Evolutionary conservation across 2,888 invertebrate genomes (phyloP), one percentile per base, ranked within the genome.

Genomic region (Chrysolina oricalcia): DNA sequence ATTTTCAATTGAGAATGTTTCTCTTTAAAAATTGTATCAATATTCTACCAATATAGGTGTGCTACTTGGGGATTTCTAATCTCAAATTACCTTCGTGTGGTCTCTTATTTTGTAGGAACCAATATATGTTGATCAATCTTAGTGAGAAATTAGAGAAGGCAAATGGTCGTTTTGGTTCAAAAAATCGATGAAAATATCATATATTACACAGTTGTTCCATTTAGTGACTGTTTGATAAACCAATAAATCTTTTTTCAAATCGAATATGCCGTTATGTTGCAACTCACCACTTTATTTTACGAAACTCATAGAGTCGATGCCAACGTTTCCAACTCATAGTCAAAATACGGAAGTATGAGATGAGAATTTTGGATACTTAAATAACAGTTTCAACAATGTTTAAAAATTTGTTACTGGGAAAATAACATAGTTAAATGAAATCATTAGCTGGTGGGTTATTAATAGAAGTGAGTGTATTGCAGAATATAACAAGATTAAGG

Each of bases 291-390:
- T 53, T 41, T 19, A 27, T 17, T 15, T 68, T 68, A 41, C 40
- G 68, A 68, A 68, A 41, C 17, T 19, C n/a, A n/a, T 23, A 10
- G 35, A 56, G n/a, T 40, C 53, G 17, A 48, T 48, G 50, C 53
- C 68, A 50, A 68, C 15, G 48, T 53, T 68, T 53, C 68, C 27
- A 68, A 53, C 56, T 68, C 56, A 53, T 56, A 41, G 40, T 68
- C 68, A 68, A 68, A 68, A 68, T 68, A 68, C 53, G 68, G 68
- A 68, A 68, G 53, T 53, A 19, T 46, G 46, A 3, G n/a, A 35
- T 59, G 35, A 48, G 13, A 56, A 68, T 13, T 53, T 35, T 8
- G 19, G 21, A 53, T 9, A 35, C 23, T n/a, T 50, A 48, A 67
- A 68, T 53, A 53, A 4, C 10, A 67, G 27, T 19, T 68, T 68